Conservation (phyloP, 2,888 invertebrate species). For the Autographa pulchrina region DNA sequence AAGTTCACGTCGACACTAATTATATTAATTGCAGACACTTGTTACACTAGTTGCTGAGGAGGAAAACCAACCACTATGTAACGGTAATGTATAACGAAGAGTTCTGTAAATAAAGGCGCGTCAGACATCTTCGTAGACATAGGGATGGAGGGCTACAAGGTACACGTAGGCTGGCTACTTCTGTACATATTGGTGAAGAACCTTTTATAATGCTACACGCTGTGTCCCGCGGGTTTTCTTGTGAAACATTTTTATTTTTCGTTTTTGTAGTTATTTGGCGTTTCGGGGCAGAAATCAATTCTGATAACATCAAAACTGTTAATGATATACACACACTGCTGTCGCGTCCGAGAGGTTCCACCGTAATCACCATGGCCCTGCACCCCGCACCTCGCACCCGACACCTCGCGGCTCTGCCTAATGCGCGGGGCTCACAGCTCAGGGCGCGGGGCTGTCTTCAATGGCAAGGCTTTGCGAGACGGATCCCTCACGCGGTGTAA, state of each 20-base stretch:
- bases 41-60: neutral
- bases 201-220: too few species aligned
- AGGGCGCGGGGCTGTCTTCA: conserved; percentile 58
- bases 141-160: too few species aligned
- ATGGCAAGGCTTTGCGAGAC: conserved; percentile 66
- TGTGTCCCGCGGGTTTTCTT: too few species aligned
- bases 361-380: neutral
- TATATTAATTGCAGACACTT: neutral
- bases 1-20: neutral
- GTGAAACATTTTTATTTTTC: too few species aligned
- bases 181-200: too few species aligned
- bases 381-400: neutral
- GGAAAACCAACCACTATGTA: neutral
- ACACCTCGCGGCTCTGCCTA: neutral
- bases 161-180: too few species aligned
- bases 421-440: conserved; percentile 11
- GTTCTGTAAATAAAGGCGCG: too few species aligned
- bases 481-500: conserved; percentile 59
- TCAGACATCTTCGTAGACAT: too few species aligned
- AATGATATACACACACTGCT: neutral
- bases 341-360: neutral
- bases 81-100: too few species aligned
- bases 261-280: too few species aligned
- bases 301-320: too few species aligned
- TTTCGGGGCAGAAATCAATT: too few species aligned